phyloP scores from a whole-genome alignment of 2,888 invertebrate genomes.

The Sepioteuthis lessoniana region DNA sequence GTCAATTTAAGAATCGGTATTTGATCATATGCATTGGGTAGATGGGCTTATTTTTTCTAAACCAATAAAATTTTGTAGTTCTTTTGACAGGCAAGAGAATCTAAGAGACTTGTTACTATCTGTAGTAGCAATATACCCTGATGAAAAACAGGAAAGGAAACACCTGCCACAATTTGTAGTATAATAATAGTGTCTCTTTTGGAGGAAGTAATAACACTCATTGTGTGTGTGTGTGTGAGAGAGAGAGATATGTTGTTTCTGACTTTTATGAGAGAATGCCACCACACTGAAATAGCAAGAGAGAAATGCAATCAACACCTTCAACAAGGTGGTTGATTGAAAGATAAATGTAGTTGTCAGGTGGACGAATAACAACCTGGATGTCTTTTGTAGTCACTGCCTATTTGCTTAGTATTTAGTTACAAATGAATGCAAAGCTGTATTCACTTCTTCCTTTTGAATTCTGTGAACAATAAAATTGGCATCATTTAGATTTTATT shows the following conservation, averaged over 20 bases:
- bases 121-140: no score
- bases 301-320: background rate
- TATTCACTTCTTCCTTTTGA: background rate
- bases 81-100: no score
- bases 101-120: no score
- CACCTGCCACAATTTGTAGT: background rate
- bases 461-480: background rate
- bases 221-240: background rate
- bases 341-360: background rate
- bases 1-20: no score
- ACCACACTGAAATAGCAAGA: background rate
- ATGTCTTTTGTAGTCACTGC: background rate
- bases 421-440: background rate
- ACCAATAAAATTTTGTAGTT: no score
- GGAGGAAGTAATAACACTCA: background rate
- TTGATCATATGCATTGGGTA: no score
- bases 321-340: background rate
- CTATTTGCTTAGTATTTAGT: background rate
- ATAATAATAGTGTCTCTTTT: background rate
- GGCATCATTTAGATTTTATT: background rate
- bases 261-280: background rate
- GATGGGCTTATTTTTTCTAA: no score
- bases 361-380: background rate
- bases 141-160: no score
- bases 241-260: background rate